Percentiles rank a stretch among this genome's conserved stretches.
phyloP scores from a whole-genome alignment of 2,888 invertebrate species.

The Zhengitettix transpicula region DNA sequence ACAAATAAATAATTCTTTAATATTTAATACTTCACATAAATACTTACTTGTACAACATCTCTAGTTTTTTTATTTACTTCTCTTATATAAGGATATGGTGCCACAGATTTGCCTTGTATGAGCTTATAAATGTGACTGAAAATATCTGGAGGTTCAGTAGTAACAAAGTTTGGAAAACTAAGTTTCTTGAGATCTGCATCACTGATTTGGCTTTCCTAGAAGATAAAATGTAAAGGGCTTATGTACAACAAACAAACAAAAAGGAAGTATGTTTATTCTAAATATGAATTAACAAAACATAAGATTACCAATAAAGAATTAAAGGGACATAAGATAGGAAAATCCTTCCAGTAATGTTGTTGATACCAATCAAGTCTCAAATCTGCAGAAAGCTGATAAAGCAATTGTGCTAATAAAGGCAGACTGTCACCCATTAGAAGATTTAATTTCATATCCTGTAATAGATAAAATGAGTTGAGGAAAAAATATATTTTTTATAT shows the following conservation, averaged over 20 bases:
- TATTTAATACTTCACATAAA: background rate
- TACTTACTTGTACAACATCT: constrained; percentile 54
- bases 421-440: constrained; percentile 48
- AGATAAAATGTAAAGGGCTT: background rate
- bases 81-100: constrained; percentile 53
- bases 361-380: constrained; percentile 52
- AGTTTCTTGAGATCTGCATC: background rate
- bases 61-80: constrained; percentile 55
- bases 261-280: no score
- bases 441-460: constrained; percentile 63
- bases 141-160: constrained; percentile 46
- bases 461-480: constrained; percentile 3
- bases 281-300: background rate
- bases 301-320: constrained; percentile 6
- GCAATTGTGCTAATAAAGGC: constrained; percentile 45
- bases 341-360: constrained; percentile 74
- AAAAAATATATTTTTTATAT: no score
- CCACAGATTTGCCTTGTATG: constrained; percentile 32
- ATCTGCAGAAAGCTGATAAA: constrained; percentile 63
- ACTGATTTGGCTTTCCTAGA: background rate
- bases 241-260: no score
- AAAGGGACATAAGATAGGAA: constrained; percentile 42
- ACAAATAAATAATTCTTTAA: no score
- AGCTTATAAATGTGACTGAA: constrained; percentile 52
- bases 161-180: background rate